Base-by-base conservation (phyloP, 2,888 invertebrate species). In the Heliconius ismenius region DNA sequence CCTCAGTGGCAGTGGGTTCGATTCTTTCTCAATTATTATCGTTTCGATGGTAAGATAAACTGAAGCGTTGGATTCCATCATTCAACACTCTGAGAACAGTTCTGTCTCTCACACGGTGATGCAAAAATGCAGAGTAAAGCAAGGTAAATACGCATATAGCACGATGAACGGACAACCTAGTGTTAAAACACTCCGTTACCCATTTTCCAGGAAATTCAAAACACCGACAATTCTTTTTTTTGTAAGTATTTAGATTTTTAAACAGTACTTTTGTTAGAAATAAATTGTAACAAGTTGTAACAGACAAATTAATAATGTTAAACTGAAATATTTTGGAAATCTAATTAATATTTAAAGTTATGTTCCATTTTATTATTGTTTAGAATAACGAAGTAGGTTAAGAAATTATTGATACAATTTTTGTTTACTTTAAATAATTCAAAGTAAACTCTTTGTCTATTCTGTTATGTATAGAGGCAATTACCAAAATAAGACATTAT, bases 271-370 rank as follows among this genome's bases (percentile, higher is more conserved):
- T 39, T 65, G 13, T n/a, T 65, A 65, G 0, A 24, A 36, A 64
- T 64, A 36, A 65, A 65, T 43, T 24, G 67, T 67, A 39, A 18
- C 3, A 67, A 67, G 24, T 67, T 43, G 67, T 67, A 24, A 24
- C 6, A 67, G 39, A 39, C 24, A 43, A 67, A 6, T 24, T 39
- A 36, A 36, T 36, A 36, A 32, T 32, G 32, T 64, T 32, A 26
- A 49, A 0, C 11, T 49, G 4, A 43, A 49, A 54, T 67, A 24
- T 49, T 69, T 54, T 28, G 54, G 28, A 32, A 69, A 54, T 54
- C 54, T 13, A n/a, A 54, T 70, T n/a, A 49, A 58, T 70, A 32
- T 67, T 70, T 70, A 58, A n/a, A 70, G n/a, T 70, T 24, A 70
- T 70, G 58, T 21, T 39, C 26, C 15, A 67, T 43, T 70, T 54